Evolutionary conservation across 64 coral and sea anemone genomes (phyloP), one percentile per base, ranked within the genome.

Genomic region (Orbicella faveolata): DNA sequence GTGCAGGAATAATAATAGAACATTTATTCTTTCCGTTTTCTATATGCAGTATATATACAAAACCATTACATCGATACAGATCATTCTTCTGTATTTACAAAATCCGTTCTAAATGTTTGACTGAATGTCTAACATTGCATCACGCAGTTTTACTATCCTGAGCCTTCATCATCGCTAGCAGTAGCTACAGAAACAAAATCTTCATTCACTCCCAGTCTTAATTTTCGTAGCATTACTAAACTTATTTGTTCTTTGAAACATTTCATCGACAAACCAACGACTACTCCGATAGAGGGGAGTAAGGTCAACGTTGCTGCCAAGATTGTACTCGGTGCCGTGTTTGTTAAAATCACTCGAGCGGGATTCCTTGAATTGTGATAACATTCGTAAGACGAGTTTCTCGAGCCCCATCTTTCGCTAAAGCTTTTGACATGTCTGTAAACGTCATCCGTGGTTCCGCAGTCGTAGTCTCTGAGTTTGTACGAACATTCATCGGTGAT

Each of bases 381-480:
- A 73, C 82, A 85, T 1, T 39, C 1, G 48, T 85, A 85, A 9
- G 82, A 72, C 9, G 82, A 85, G 65, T 73, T 70, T 5, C 14
- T 52, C 82, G 14, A 72, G 65, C 82, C 82, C 82, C 82, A 85
- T 70, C 48, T 69, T 85, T 85, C 82, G 20, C 63, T 64, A 33
- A 85, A 85, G 44, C 11, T 51, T 14, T 85, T 66, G 1, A 85
- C 20, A 66, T 85, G 63, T 68, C 25, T 67, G 37, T 72, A 85
- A 85, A 53, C 82, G 20, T 85, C 65, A 17, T 70, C 63, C 23
- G 67, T 85, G 21, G 82, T 73, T 85, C 37, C 36, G 21, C 82
- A 85, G 3, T 85, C 82, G 36, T 69, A 72, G 82, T 85, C 64
- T 44, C 82, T 65, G 51, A 85, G 82, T 72, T 72, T 85, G 65